Evolutionary conservation across 2,113 vertebrate species (phyloP), one percentile per base, ranked within the genome.

Genomic region (Passer domesticus): DNA sequence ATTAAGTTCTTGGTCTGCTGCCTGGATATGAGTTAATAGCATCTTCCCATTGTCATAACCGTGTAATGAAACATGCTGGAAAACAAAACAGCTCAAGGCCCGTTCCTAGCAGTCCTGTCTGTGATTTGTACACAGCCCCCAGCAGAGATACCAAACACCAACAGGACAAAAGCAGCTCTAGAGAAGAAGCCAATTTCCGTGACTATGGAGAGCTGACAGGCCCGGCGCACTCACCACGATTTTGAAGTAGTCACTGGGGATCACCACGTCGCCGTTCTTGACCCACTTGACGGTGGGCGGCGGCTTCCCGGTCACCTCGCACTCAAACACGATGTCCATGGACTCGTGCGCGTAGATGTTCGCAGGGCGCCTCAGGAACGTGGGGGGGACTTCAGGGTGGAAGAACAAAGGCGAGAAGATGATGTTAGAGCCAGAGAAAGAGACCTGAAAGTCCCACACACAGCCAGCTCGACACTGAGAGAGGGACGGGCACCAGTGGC

Each of bases 161-260:
- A 4, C 0, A 43, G 37, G 2, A 35, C 5, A 30, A 67, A 86
- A 56, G 15, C 24, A 37, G 13, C 24, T 20, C 43, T n/a, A 15
- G 0, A 43, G 12, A 73, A 69, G 21, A 37, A 8, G 7, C 1
- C 4, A 7, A 19, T 10, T 64, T 13, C 9, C 52, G 16, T 0
- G 8, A 0, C 0, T 6, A 0, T 2, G 11, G 23, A 73, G 25
- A 59, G 56, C 7, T 13, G 63, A n/a, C 13, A 56, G 19, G 13
- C 80, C 14, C 66, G 52, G 6, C 0, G 13, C 89, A 98, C 99
- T 98, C 90, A 99, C 99, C 56, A 99, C 98, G 18, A 99, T 99
- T 97, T 99, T 99, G 97, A 99, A 99, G 96, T 99, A 99, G 97
- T 99, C 99, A 11, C 99, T 99, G 49, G 99, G 99, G 87, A 99